phyloP scores from a whole-genome alignment of 1,140 invertebrate species.

The Drosophila carrolli region DNA sequence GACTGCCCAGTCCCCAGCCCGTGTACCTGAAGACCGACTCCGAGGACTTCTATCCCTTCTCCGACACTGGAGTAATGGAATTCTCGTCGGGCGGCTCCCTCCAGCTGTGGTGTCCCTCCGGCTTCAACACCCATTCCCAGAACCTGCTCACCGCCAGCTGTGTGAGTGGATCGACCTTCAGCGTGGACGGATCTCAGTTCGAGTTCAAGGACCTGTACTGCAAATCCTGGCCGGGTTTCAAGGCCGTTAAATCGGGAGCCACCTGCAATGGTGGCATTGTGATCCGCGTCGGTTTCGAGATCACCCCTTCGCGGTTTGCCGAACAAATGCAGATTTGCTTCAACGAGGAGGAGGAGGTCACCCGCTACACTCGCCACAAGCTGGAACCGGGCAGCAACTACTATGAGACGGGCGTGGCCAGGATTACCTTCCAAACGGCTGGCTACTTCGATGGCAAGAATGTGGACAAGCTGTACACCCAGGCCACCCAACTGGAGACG shows the following conservation, averaged over 20 bases:
- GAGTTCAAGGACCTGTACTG: conserved; percentile 78
- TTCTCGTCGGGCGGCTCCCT: conserved; percentile 56
- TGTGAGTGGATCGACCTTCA: conserved; percentile 71
- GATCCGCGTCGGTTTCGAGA: conserved; percentile 75
- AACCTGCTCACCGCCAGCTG: conserved; percentile 69
- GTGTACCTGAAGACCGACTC: conserved; percentile 71
- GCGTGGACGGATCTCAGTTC: conserved; percentile 55
- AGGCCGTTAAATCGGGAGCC: conserved; percentile 73
- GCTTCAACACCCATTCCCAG: conserved; percentile 51
- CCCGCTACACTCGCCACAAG: conserved; percentile 83
- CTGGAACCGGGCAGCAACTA: conserved; percentile 73
- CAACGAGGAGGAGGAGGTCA: conserved; percentile 80
- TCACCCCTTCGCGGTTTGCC: conserved; percentile 72
- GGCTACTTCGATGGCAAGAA: conserved; percentile 78
- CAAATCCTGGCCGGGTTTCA: conserved; percentile 71
- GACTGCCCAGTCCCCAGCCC: conserved; percentile 70
- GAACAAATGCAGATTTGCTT: conserved; percentile 84
- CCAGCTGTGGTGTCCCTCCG: conserved; percentile 71
- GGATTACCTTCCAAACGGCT: conserved; percentile 77
- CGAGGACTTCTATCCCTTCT: conserved; percentile 71
- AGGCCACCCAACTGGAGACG: conserved; percentile 68
- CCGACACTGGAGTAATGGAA: conserved; percentile 62
- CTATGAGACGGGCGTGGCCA: conserved; percentile 80
- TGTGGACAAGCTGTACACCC: conserved; percentile 80
- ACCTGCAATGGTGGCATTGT: conserved; percentile 76